Conservation (phyloP, 2,113 vertebrate species). For the Geococcyx californianus region DNA sequence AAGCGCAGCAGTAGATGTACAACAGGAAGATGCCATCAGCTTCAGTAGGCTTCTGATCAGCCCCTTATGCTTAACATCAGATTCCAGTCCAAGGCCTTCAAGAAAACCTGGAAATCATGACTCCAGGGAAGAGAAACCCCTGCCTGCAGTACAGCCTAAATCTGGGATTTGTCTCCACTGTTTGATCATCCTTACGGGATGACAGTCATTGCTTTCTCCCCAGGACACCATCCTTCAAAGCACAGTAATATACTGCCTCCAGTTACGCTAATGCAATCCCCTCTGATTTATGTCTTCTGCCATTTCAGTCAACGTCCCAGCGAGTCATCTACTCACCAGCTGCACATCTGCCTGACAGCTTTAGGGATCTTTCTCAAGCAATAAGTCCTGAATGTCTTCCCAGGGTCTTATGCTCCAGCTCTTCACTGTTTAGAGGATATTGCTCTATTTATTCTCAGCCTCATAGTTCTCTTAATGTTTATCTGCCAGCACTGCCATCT, state of each 20-base stretch:
- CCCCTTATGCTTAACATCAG: not conserved
- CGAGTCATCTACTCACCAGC: not conserved
- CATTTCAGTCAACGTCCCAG: conserved; percentile 43
- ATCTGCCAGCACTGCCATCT: conserved; percentile 49
- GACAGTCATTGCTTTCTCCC: conserved; percentile 45
- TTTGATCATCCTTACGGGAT: conserved; percentile 31
- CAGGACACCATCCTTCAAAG: conserved; percentile 26
- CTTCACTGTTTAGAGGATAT: conserved; percentile 74
- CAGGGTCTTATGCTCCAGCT: conserved; percentile 66
- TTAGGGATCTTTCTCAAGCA: conserved; percentile 66
- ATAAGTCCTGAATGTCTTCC: conserved; percentile 68
- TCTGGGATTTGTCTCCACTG: conserved; percentile 3
- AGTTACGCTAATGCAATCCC: conserved; percentile 14
- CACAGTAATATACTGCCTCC: conserved; percentile 39
- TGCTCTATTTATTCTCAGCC: conserved; percentile 74
- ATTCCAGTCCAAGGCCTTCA: not conserved
- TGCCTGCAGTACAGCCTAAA: conserved; percentile 11
- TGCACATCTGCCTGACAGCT: conserved; percentile 63
- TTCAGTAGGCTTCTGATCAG: not conserved
- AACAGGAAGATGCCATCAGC: not conserved
- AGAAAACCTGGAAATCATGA: not conserved
- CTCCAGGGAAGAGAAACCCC: not conserved
- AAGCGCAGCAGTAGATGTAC: not conserved
- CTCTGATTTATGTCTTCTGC: conserved; percentile 65
- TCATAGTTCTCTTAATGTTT: conserved; percentile 64